Evolutionary conservation across 2,888 invertebrate species (phyloP).

Genomic region (Drosophila mimetica): DNA sequence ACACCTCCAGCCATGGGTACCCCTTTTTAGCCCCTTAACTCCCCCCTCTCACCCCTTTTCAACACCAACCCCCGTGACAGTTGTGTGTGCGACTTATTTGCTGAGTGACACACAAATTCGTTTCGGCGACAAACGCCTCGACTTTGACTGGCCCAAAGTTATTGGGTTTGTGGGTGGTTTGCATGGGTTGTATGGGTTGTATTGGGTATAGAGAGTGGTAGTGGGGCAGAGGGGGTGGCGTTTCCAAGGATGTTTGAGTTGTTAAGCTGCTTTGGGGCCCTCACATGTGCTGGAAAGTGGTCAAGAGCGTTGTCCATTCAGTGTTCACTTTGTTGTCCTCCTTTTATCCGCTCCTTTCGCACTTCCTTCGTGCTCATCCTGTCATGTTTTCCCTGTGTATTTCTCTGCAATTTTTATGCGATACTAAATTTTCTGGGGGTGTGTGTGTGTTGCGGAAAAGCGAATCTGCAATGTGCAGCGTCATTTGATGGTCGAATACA

Average conservation of each 20-base stretch:
- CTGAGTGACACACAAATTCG: slow-evolving; percentile 69
- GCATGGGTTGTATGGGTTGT: neutral
- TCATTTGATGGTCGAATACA: slow-evolving; percentile 35
- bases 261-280: slow-evolving; percentile 67
- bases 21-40: neutral
- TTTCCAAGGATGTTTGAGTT: slow-evolving; percentile 58
- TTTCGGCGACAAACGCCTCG: slow-evolving; percentile 47
- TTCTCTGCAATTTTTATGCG: slow-evolving; percentile 59
- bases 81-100: slow-evolving; percentile 59
- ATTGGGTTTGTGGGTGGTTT: slow-evolving; percentile 37
- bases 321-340: slow-evolving; percentile 24
- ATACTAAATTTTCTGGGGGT: slow-evolving; percentile 58
- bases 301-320: slow-evolving; percentile 58
- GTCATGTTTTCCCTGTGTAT: slow-evolving; percentile 31
- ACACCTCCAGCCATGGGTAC: slow-evolving; percentile 4
- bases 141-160: slow-evolving; percentile 37
- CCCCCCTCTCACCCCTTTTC: no score
- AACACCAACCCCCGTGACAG: slow-evolving; percentile 6
- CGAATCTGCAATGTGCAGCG: slow-evolving; percentile 37
- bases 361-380: slow-evolving; percentile 26
- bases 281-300: slow-evolving; percentile 58
- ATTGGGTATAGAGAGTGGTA: no score
- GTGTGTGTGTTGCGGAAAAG: slow-evolving; percentile 8
- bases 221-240: neutral
- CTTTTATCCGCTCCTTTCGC: slow-evolving; percentile 9